Base-by-base conservation (phyloP, 2,113 vertebrate genomes). In the Sclerurus mexicanus region DNA sequence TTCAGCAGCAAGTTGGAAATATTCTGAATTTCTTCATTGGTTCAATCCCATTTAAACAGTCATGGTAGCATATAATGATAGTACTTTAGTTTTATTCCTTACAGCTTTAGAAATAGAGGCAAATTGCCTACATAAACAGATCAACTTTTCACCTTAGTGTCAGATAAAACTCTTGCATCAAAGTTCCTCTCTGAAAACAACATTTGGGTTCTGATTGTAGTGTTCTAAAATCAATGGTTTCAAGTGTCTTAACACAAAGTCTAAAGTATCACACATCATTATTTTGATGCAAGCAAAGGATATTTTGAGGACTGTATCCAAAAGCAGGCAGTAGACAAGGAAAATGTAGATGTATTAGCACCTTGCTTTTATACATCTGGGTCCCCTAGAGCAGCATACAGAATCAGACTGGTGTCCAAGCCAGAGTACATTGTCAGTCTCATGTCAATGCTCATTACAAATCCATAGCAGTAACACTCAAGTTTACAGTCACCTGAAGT, bases 371-470 rank as follows among this genome's bases (percentile, higher is more conserved):
- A 46, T 46, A 66, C 6, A 30, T 42, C 62, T 60, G 15, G 42
- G 24, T 83, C 21, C 14, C 15, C 7, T 3, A n/a, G 69, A 46
- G 13, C 7, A 76, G 8, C n/a, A 15, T 22, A 76, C 15, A 55
- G 62, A 12, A 76, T 9, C 16, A 56, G 53, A 68, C 3, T 56
- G 25, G 27, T 68, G 16, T 80, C 28, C 33, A 68, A 75, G 30
- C 5, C 39, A 39, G 58, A 0, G 0, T 17, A 35, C 3, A 4
- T 33, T 60, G n/a, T 76, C 75, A 78, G 3, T 40, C 20, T 87
- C 3, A 1, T 44, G 56, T 46, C 33, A 40, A 14, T 25, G 14
- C 3, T 87, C 35, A n/a, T 27, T 58, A 60, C 27, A 94, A 76
- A 85, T 67, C 33, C 28, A 37, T 31, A 79, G 28, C n/a, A 85